Evolutionary conservation across 2,797 vertebrate species (phyloP).

Genomic region (Halcyon smyrnensis): DNA sequence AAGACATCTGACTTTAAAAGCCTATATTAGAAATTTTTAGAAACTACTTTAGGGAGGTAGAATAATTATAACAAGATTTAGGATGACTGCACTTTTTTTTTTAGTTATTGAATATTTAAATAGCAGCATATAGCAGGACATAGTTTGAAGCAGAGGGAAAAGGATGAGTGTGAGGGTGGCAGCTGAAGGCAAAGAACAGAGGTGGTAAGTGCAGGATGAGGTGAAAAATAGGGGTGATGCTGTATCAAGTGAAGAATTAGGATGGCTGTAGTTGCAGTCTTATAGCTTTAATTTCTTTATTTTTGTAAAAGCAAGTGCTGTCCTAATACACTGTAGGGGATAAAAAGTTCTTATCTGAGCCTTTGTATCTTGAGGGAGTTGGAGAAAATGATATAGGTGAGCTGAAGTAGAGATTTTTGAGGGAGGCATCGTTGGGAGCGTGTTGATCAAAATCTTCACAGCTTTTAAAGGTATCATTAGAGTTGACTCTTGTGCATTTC

Average conservation of each 20-base stretch:
- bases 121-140: background rate
- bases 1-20: too few relatives aligned
- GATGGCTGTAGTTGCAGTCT: background rate
- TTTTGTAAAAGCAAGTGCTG: background rate
- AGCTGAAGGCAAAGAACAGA: background rate
- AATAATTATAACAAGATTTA: too few relatives aligned
- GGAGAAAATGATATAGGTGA: background rate
- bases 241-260: background rate
- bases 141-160: background rate
- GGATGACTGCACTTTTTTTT: too few relatives aligned
- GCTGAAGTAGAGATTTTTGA: background rate
- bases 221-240: background rate
- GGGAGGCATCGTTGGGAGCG: background rate
- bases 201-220: background rate
- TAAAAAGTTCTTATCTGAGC: background rate
- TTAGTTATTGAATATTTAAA: background rate
- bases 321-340: background rate
- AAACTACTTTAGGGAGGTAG: too few relatives aligned
- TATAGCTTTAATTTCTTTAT: background rate
- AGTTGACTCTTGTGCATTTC: background rate
- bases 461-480: background rate
- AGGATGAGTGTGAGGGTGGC: background rate
- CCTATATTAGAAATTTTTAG: too few relatives aligned
- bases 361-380: background rate
- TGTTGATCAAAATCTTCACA: background rate